Percentiles rank a stretch among this genome's conserved stretches.
Conservation (phyloP, 2,888 invertebrate genomes). For the Phanerotoma sp. region DNA sequence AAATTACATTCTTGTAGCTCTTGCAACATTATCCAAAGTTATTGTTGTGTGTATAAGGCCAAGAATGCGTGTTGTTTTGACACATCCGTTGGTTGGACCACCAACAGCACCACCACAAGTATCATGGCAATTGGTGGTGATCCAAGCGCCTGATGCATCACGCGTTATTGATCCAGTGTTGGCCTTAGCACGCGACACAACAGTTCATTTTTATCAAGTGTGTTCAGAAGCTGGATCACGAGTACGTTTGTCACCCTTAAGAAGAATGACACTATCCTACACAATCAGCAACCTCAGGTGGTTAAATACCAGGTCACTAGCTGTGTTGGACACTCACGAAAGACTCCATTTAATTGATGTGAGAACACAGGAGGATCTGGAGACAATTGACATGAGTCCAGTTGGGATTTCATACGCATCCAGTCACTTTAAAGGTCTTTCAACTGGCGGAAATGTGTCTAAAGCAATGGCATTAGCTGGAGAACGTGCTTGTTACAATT, state of each 20-base stretch:
- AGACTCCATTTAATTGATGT: constrained; percentile 88
- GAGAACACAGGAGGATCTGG: constrained; percentile 81
- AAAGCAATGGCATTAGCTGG: constrained; percentile 75
- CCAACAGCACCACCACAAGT: constrained; percentile 83
- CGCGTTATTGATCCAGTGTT: constrained; percentile 81
- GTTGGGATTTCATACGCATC: constrained; percentile 84
- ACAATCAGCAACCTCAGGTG: constrained; percentile 76
- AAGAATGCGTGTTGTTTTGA: constrained; percentile 74
- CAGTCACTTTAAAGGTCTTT: constrained; percentile 86
- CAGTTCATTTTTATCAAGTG: constrained; percentile 84
- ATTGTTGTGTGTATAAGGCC: constrained; percentile 79
- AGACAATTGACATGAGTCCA: constrained; percentile 77
- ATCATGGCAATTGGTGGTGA: constrained; percentile 89
- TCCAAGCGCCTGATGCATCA: constrained; percentile 69
- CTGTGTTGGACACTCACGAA: constrained; percentile 83
- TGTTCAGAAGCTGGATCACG: constrained; percentile 61
- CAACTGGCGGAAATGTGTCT: constrained; percentile 92
- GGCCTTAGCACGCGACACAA: constrained; percentile 83
- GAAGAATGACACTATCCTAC: constrained; percentile 71
- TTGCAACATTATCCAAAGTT: constrained; percentile 92
- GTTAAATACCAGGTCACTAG: constrained; percentile 81
- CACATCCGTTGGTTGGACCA: constrained; percentile 70
- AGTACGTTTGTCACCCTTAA: constrained; percentile 66
- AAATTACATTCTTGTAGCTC: constrained; percentile 78
- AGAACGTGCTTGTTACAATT: constrained; percentile 75